Base-by-base conservation (phyloP, 1,140 invertebrate species). In the Lordiphosa stackelbergi region DNA sequence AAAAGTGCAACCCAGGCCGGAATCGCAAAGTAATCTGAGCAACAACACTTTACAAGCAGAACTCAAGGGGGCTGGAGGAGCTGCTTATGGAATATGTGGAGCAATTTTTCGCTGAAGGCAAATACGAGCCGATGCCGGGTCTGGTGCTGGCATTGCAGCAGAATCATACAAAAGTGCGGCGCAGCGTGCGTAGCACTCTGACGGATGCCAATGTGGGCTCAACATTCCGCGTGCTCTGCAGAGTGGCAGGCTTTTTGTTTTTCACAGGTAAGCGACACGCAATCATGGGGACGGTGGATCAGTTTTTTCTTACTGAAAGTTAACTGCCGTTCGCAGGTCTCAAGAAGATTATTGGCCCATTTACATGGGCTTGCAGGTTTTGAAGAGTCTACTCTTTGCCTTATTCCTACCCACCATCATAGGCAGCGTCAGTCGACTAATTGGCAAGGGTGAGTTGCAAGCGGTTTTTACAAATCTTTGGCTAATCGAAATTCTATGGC, bases 341-440 rank as follows among this genome's bases (percentile, higher is more conserved):
- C 48, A 95, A 95, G 88, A 95, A 95, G 85, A 88, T 95, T 48
- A 90, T 95, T 88, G 95, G 70, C 94, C 94, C 3, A 87, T 95
- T 11, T 90, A 95, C 56, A 91, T 95, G 68, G 94, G 93, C 1
- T 91, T 91, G 3, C 94, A 95, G 89, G 90, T 95, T 11, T 90
- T 95, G 61, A 95, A 95, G 87, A 94, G 93, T 12, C 90, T 95
- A 8, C 87, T 95, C 5, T 90, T 95, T 4, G 94, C 94, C 6
- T 91, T 95, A 86, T 94, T 95, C 87, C 88, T 95, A 70, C 94
- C 94, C 1, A 94, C 93, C 51, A 92, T 95, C 40, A 90, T 95
- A 49, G 93, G 94, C 45, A 93, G 93, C 69, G 90, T 95, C 47
- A 94, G 94, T 45, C 95, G 95, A 87, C 91, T 95, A 40, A 91